Evolutionary conservation across 1,140 invertebrate genomes (phyloP).

Genomic region (Bilobella aurantiaca): DNA sequence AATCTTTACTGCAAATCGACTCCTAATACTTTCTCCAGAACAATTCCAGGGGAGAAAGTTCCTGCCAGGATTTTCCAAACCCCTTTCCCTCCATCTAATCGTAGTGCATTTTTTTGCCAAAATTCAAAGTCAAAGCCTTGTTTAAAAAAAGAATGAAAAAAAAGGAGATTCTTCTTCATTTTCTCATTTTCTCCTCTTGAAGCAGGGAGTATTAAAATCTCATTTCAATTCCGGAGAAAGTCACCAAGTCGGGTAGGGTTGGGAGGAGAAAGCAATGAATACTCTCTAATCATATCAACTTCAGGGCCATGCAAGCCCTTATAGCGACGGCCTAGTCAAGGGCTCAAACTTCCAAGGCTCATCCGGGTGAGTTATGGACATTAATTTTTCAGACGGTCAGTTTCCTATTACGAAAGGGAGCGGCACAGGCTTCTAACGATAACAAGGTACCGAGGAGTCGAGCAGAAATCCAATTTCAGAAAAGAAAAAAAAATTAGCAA

Average conservation of each 20-base stretch:
- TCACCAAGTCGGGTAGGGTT: background rate
- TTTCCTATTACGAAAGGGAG: background rate
- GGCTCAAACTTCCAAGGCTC: background rate
- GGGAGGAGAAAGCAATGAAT: background rate
- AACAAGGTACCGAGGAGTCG: background rate
- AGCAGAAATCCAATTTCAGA: slow-evolving; percentile 27
- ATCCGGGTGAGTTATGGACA: slow-evolving; percentile 32
- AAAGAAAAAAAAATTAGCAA: slow-evolving; percentile 21
- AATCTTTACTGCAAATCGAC: slow-evolving; percentile 36
- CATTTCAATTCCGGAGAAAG: background rate
- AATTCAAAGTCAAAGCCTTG: too few relatives aligned
- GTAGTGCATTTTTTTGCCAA: too few relatives aligned
- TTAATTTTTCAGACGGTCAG: slow-evolving; percentile 34
- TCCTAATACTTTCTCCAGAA: slow-evolving; percentile 33
- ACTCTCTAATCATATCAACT: too few relatives aligned
- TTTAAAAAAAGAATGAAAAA: too few relatives aligned
- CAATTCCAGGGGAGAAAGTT: slow-evolving; percentile 29
- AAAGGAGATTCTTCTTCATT: too few relatives aligned
- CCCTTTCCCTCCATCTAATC: too few relatives aligned
- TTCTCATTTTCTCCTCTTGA: too few relatives aligned
- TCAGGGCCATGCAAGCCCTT: too few relatives aligned
- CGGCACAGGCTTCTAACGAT: background rate
- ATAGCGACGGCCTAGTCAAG: too few relatives aligned
- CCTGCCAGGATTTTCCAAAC: too few relatives aligned
- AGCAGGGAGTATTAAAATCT: background rate